Percentiles rank a stretch among this genome's conserved stretches.
Conservation (phyloP, 2,797 vertebrate genomes). For the Clamator glandarius region DNA sequence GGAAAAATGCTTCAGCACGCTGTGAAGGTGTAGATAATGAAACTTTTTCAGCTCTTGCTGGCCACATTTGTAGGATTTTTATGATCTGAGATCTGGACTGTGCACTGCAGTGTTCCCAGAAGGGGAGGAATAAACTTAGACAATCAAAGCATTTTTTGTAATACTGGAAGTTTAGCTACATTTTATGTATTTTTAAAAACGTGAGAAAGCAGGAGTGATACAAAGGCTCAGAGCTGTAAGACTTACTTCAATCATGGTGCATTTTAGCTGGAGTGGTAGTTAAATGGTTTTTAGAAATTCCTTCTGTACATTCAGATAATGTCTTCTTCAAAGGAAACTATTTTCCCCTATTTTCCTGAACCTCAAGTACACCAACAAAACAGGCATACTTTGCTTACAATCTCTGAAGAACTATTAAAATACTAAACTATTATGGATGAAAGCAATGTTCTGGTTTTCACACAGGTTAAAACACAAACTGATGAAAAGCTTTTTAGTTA, state of each 20-base stretch:
- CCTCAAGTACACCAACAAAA: not conserved
- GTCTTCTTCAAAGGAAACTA: not conserved
- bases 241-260: not conserved
- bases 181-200: not conserved
- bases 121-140: not conserved
- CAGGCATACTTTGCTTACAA: not conserved
- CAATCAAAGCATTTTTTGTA: not conserved
- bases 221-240: not conserved
- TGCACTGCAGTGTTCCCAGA: conserved; percentile 34
- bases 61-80: conserved; percentile 75
- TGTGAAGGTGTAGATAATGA: conserved; percentile 74
- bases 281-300: not conserved
- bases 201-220: not conserved
- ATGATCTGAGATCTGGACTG: conserved; percentile 64
- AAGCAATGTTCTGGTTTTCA: not conserved
- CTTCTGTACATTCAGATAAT: not conserved
- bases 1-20: conserved; percentile 65
- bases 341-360: not conserved
- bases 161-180: not conserved
- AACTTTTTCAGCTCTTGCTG: conserved; percentile 76
- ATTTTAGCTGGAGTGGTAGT: not conserved
- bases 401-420: not conserved
- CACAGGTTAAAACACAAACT: not conserved
- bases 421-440: not conserved
- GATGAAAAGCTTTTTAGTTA: not conserved